Evolutionary conservation across 2,888 invertebrate species (phyloP), one percentile per base, ranked within the genome.

Genomic region (Lasioglossum pauxillum): DNA sequence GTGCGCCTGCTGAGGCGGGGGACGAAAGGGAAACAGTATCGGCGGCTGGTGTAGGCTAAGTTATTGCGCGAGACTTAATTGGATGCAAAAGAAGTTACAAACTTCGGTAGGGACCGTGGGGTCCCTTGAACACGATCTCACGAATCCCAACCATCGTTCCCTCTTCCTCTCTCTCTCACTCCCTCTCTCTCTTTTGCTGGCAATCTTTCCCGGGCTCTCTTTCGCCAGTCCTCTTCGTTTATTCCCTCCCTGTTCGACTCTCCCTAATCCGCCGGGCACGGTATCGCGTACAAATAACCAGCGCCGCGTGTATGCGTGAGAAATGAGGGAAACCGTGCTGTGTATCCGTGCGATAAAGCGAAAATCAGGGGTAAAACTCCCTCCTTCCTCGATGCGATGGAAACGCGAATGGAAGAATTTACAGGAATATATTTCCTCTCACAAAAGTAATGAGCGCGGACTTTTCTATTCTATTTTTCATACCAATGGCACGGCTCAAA

Each of bases 31-130:
- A 46, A 64, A 44, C 75, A 73, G 83, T 85, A 90, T 90, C 91
- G 91, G 82, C 83, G 89, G 84, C 84, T 67, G 89, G 84, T 84
- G 87, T 88, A 87, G 85, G 83, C 91, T 92, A 91, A 92, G 92
- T 92, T 92, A 92, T 92, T 91, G 92, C 90, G 89, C 91, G 87
- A 80, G 89, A 90, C 92, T 92, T 92, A 92, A 92, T 92, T 92
- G 92, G 92, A 91, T 92, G 92, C 92, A 92, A 91, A 92, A 91
- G 92, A 91, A 91, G 91, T 91, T 90, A 88, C 91, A 89, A 91
- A 91, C 88, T 91, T 91, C 78, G 90, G 88, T 75, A 84, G 91
- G 88, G 88, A 73, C 85, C 85, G 41, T 23, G 82, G 84, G 87
- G 80, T 87, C 83, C 85, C 78, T 74, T 82, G 89, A 90, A 90